Conservation (phyloP, 2,113 vertebrate species). For the Saccopteryx leptura region DNA sequence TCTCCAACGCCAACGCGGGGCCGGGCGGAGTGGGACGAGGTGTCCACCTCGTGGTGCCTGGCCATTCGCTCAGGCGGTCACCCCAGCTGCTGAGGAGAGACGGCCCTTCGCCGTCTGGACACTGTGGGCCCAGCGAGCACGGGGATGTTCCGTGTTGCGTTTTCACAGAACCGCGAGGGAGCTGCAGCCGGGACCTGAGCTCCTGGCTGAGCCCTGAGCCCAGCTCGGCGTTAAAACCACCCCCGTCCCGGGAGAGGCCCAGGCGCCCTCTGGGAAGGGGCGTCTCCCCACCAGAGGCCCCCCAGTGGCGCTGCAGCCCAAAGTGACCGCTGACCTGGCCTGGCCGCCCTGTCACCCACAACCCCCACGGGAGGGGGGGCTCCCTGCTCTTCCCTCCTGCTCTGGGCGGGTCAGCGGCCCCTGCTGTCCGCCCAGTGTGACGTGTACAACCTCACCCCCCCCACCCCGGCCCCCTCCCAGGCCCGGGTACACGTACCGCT, state of each 20-base stretch:
- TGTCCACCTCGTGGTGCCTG: rapidly evolving
- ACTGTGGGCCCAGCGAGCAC: rapidly evolving
- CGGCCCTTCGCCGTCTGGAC: no score
- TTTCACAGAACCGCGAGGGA: rapidly evolving
- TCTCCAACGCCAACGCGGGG: background rate
- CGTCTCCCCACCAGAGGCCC: background rate
- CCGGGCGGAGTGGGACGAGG: background rate
- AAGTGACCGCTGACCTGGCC: no score
- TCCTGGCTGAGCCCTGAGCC: background rate
- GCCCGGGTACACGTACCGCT: constrained; percentile 90
- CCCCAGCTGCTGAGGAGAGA: no score
- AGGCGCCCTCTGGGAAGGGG: background rate
- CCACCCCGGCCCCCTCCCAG: no score
- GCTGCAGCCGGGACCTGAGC: no score
- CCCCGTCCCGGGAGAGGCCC: no score
- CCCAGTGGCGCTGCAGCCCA: background rate
- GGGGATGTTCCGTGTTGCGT: background rate
- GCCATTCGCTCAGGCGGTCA: rapidly evolving
- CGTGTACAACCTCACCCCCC: rapidly evolving
- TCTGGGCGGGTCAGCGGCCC: no score
- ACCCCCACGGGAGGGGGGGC: background rate
- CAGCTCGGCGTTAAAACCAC: no score
- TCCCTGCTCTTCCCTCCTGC: rapidly evolving
- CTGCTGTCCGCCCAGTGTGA: rapidly evolving
- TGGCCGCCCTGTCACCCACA: rapidly evolving